Percentiles rank a stretch among this genome's conserved stretches.
Evolutionary conservation across 2,113 vertebrate species (phyloP).

Genomic region (Zosterops hypoxanthus): DNA sequence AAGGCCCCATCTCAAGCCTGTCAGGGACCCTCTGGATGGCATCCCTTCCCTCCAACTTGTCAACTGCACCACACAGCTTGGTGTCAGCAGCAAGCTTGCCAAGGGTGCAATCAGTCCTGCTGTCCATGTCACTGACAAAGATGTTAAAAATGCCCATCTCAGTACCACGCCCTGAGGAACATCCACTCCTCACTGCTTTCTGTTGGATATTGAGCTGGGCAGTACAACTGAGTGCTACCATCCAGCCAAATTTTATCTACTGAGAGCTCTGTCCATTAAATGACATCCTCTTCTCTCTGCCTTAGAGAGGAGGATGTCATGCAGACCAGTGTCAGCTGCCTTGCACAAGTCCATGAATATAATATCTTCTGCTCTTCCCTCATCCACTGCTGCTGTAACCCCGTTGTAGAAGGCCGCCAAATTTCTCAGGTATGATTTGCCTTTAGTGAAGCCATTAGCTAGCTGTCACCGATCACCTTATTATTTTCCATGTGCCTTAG

Average conservation of each 20-base stretch:
- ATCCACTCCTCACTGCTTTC: background rate
- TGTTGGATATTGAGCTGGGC: background rate
- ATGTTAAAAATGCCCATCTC: background rate
- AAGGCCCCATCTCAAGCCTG: background rate
- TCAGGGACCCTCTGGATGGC: background rate
- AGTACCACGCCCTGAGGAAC: background rate
- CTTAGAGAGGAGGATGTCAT: background rate
- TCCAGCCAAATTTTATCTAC: background rate
- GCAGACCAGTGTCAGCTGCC: background rate
- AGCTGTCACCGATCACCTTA: background rate
- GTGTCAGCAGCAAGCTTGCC: background rate
- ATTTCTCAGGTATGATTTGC: background rate
- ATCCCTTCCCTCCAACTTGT: background rate
- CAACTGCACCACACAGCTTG: background rate
- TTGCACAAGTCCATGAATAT: background rate
- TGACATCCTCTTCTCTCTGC: background rate
- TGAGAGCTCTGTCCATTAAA: background rate
- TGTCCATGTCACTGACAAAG: background rate
- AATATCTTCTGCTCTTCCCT: background rate
- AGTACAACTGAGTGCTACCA: background rate
- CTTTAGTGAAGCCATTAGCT: background rate
- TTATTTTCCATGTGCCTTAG: background rate
- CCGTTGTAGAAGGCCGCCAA: background rate
- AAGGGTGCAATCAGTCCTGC: background rate
- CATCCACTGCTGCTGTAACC: background rate